These are phyloP conservation scores for Cacoxenus indagator DNA, from an alignment of 2,888 invertebrate genomes.

Conservation along the genomic window DNA sequence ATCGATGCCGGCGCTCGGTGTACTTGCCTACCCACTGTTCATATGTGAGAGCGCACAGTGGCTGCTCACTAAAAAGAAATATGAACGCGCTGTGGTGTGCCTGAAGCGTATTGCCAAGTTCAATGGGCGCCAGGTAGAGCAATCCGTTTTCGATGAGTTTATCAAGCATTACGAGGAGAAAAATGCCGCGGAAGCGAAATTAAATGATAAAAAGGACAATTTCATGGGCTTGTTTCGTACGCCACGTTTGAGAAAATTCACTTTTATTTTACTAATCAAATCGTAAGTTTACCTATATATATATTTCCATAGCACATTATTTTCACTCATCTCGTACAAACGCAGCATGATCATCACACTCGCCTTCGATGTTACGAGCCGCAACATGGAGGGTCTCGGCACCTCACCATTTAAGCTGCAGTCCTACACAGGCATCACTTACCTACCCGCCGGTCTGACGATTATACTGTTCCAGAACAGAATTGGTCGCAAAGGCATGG, in stretches of 20 bases:
- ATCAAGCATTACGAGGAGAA: constrained; percentile 56
- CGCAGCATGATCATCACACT: constrained; percentile 74
- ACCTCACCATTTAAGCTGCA: constrained; percentile 74
- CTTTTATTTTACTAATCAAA: constrained; percentile 73
- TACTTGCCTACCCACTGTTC: constrained; percentile 72
- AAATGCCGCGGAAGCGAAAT: constrained; percentile 34
- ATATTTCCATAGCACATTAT: background rate
- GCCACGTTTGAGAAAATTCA: constrained; percentile 73
- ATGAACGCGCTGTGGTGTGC: constrained; percentile 72
- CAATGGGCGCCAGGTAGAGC: constrained; percentile 71
- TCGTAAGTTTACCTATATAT: constrained; percentile 71
- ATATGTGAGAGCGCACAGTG: constrained; percentile 76
- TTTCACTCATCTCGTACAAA: background rate
- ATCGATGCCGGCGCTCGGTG: constrained; percentile 71
- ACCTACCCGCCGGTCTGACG: constrained; percentile 72
- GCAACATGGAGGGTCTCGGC: constrained; percentile 74
- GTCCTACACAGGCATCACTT: constrained; percentile 72
- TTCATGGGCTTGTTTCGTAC: constrained; percentile 73
- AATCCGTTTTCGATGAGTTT: constrained; percentile 70
- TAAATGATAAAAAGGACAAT: constrained; percentile 52
- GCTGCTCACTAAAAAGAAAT: constrained; percentile 73
- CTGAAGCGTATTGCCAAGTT: constrained; percentile 73
- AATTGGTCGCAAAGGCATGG: constrained; percentile 73
- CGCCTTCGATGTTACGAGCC: constrained; percentile 74
- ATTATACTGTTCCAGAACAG: constrained; percentile 67